Base-by-base conservation (phyloP, 2,113 vertebrate genomes). In the Gobius niger region DNA sequence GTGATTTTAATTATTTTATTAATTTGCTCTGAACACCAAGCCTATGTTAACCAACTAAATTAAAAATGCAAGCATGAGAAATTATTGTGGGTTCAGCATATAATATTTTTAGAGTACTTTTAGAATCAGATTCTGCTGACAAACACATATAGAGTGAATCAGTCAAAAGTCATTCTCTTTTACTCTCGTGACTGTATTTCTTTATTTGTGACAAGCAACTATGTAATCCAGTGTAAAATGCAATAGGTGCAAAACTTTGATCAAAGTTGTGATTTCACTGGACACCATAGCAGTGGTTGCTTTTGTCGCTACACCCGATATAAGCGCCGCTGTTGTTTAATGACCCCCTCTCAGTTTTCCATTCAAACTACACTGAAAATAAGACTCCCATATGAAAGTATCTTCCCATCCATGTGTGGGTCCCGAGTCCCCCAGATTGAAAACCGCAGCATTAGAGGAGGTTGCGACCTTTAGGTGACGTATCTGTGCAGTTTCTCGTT, bases 401-500 rank as follows among this genome's bases (percentile, higher is more conserved):
- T 34, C 24, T 34, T 34, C 24, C 24, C 3, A 34, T 34, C 24
- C 24, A 34, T 34, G 24, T 34, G 24, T 34, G 24, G 24, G 24
- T 34, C 24, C 24, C 24, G 24, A 34, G 24, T 34, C 24, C 24
- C 24, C 24, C 24, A 34, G 24, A 34, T 34, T 34, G 24, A 34
- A 4, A 34, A 34, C 24, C 24, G 44, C 12, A 63, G 61, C 47
- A 46, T 63, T 69, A 84, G 64, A 77, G 64, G 82, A 80, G 62
- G 65, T 54, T 69, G 47, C 15, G 6, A 67, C 77, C 62, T 75
- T 67, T 71, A 56, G 70, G 54, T 54, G 73, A 72, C 18, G 3
- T 80, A 67, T 49, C 42, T 69, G 66, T 63, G 84, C 68, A 6
- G 51, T 86, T 88, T 88, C 75, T 75, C 77, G 68, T 80, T 89